Evolutionary conservation across 2,113 vertebrate genomes (phyloP).

Genomic region (Macrotis lagotis): DNA sequence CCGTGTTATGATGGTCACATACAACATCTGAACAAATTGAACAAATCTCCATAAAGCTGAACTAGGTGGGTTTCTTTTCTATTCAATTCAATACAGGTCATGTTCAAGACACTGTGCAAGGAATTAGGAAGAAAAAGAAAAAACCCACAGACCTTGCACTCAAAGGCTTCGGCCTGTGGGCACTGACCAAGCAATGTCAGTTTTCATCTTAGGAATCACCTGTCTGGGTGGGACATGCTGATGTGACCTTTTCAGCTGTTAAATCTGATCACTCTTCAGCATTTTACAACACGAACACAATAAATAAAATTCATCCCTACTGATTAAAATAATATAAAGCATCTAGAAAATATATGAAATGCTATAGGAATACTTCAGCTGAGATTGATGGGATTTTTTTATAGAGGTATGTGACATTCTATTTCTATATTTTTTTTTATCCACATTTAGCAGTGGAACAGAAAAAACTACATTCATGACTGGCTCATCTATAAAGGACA

Average conservation of each 20-base stretch:
- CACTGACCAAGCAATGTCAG: constrained; percentile 17
- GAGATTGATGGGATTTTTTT: background rate
- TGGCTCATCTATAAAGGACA: background rate
- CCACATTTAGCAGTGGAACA: background rate
- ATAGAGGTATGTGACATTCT: constrained; percentile 16
- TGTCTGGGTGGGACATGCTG: constrained; percentile 15
- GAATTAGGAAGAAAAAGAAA: too few relatives aligned
- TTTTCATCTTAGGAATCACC: constrained; percentile 41
- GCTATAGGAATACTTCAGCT: too few relatives aligned
- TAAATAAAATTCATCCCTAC: background rate
- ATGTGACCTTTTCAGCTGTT: background rate
- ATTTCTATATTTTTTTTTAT: constrained; percentile 29
- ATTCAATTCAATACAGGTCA: too few relatives aligned
- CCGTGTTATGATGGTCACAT: constrained; percentile 1
- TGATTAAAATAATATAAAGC: constrained; percentile 18
- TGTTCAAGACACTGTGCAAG: too few relatives aligned
- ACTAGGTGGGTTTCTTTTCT: constrained; percentile 33
- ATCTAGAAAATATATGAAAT: background rate
- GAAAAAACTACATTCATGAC: background rate
- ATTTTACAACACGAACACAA: constrained; percentile 19
- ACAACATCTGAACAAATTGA: constrained; percentile 39
- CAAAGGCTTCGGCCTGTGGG: background rate
- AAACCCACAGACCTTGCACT: too few relatives aligned
- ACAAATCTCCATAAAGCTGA: too few relatives aligned
- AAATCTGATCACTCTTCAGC: background rate